Percentiles rank a stretch among this genome's conserved stretches.
These are phyloP conservation scores for Amblyteles armatorius DNA, from an alignment of 2,888 invertebrate species.

Conservation along the genomic window DNA sequence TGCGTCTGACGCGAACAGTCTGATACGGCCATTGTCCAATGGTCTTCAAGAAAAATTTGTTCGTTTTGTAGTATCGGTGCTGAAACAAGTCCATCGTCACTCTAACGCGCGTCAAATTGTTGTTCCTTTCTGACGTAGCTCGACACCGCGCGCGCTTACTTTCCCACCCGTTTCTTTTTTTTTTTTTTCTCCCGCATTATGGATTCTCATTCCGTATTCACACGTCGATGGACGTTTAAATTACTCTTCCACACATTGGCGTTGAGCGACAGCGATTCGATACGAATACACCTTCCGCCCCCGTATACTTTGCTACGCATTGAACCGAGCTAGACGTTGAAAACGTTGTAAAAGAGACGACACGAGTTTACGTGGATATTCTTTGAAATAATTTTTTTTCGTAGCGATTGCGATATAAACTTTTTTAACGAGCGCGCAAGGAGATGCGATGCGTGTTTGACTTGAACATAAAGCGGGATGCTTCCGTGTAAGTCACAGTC, in stretches of 20 bases:
- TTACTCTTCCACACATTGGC: neutral
- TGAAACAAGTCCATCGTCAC: slow-evolving; percentile 40
- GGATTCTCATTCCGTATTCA: too few species aligned
- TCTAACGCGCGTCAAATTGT: neutral
- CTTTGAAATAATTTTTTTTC: neutral
- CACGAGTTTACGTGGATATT: neutral
- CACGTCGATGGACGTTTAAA: neutral
- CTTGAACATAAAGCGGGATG: neutral
- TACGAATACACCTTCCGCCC: neutral
- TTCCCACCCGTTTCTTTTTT: neutral
- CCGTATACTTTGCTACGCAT: neutral
- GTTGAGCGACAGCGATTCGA: neutral
- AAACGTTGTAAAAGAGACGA: neutral
- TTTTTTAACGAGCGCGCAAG: neutral
- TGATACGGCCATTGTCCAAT: slow-evolving; percentile 58
- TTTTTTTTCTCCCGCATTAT: neutral
- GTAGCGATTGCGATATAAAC: neutral
- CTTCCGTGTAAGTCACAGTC: too few species aligned
- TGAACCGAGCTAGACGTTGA: neutral
- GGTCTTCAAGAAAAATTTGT: slow-evolving; percentile 24
- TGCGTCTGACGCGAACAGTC: slow-evolving; percentile 8
- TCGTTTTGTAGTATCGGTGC: slow-evolving; percentile 36
- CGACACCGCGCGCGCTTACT: neutral
- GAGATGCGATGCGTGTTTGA: neutral
- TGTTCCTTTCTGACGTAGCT: too few species aligned